Percentiles rank a stretch among this genome's conserved stretches.
phyloP scores from a whole-genome alignment of 2,113 vertebrate genomes.

The Xenus cinereus region DNA sequence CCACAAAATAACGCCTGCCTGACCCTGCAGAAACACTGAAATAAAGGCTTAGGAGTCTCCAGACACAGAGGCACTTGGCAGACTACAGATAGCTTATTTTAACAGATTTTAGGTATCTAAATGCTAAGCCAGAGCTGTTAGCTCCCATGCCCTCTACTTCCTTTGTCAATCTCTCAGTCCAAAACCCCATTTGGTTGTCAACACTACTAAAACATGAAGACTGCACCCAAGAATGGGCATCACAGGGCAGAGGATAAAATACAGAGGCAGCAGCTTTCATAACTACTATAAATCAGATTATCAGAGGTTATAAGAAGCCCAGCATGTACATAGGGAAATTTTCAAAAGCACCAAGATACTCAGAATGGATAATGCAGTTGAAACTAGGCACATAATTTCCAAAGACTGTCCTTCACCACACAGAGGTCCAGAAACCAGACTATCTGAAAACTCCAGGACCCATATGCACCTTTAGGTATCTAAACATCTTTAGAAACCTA shows the following conservation, averaged over 20 bases:
- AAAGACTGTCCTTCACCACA: neutral
- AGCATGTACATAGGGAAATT: neutral
- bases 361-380: neutral
- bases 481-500: neutral
- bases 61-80: neutral
- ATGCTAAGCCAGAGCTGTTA: neutral
- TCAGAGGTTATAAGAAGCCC: neutral
- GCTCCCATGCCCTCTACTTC: neutral
- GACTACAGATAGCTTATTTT: neutral
- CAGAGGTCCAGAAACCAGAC: neutral
- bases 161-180: neutral
- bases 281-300: neutral
- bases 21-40: neutral
- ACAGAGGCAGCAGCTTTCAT: neutral
- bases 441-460: neutral
- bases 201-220: neutral
- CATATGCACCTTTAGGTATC: neutral
- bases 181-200: neutral
- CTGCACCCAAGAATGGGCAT: neutral
- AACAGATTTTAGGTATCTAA: neutral
- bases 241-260: neutral
- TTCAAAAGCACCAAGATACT: neutral
- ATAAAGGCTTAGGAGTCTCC: neutral
- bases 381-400: neutral
- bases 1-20: neutral